These are phyloP conservation scores for Istiophorus platypterus DNA, from an alignment of 2,113 vertebrate genomes.

Conservation along the genomic window DNA sequence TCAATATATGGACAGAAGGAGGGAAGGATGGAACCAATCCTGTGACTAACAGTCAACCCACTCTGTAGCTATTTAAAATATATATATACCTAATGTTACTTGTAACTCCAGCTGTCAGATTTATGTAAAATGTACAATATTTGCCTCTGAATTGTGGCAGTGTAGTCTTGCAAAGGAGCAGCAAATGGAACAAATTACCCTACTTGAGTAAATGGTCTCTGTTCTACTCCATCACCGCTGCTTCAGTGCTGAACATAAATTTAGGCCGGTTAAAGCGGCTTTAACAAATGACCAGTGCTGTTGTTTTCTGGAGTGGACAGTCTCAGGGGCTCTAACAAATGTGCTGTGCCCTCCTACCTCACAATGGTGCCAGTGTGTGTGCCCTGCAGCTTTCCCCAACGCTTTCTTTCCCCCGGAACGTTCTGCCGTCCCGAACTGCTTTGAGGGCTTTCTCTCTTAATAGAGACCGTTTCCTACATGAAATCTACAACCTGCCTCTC, in stretches of 20 bases:
- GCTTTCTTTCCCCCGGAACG: slow-evolving; percentile 32
- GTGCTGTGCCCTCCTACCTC: slow-evolving; percentile 14
- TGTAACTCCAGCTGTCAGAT: background rate
- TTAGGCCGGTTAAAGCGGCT: slow-evolving; percentile 21
- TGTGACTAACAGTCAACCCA: background rate
- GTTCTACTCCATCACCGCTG: background rate
- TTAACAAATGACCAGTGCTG: slow-evolving; percentile 25
- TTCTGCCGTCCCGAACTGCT: slow-evolving; percentile 34
- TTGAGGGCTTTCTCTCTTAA: slow-evolving; percentile 46
- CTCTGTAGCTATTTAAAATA: background rate
- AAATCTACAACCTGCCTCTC: slow-evolving; percentile 64
- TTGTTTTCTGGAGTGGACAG: slow-evolving; percentile 35
- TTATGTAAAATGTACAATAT: background rate
- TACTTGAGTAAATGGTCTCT: background rate
- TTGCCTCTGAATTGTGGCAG: background rate
- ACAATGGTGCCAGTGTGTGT: slow-evolving; percentile 1
- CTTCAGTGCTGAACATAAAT: background rate
- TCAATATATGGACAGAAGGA: background rate
- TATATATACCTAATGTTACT: background rate
- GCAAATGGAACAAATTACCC: background rate
- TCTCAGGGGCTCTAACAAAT: slow-evolving; percentile 47
- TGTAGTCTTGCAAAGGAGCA: background rate
- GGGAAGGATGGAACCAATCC: background rate
- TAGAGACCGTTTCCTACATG: slow-evolving; percentile 54
- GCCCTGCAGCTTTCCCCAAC: slow-evolving; percentile 36